Base-by-base conservation (phyloP, 2,888 invertebrate genomes). In the Ceriagrion tenellum region DNA sequence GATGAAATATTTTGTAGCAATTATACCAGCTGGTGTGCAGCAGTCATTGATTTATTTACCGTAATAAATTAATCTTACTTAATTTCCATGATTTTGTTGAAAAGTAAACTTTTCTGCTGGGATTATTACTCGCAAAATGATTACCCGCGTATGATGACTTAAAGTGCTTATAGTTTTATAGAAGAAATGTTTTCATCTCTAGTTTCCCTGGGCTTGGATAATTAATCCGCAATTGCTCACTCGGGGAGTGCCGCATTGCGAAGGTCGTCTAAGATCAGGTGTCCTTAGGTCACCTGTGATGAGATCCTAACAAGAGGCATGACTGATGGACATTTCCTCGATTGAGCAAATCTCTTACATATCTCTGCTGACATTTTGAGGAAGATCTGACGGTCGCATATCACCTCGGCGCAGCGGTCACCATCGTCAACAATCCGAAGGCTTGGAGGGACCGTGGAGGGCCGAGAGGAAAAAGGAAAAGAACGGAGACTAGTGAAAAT, bases 281-380 rank as follows among this genome's bases (percentile, higher is more conserved):
- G n/a, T 26, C n/a, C n/a, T 10, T 8, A 47, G 10, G 4, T 6
- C 69, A 26, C 26, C 69, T 69, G n/a, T n/a, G 35, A 23, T 35
- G 30, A 35, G 63, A 26, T 59, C 91, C 35, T 91, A 91, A 91
- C 91, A 91, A 91, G 91, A 40, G 40, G 63, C n/a, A 59, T 91
- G 91, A 91, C 59, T 91, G 91, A 91, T 91, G 91, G 91, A 91
- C 63, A 91, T 63, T 91, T 91, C 63, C 63, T 63, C 91, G 40
- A 40, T 30, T 35, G 91, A 26, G 91, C 40, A 59, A 59, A 91
- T 63, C 59, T 56, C 90, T 55, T 8, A 4, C 30, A 90, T 13
- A 30, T 90, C 40, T 63, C 55, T 30, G n/a, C 63, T 16, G 56
- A 55, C 90, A 23, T 16, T 30, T 40, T 23, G 91, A 23, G 30